A percentile compares a stretch with the other conserved stretches of the same genome.
Conservation (phyloP, 2,888 invertebrate genomes). For the Steinernema hermaphroditum region DNA sequence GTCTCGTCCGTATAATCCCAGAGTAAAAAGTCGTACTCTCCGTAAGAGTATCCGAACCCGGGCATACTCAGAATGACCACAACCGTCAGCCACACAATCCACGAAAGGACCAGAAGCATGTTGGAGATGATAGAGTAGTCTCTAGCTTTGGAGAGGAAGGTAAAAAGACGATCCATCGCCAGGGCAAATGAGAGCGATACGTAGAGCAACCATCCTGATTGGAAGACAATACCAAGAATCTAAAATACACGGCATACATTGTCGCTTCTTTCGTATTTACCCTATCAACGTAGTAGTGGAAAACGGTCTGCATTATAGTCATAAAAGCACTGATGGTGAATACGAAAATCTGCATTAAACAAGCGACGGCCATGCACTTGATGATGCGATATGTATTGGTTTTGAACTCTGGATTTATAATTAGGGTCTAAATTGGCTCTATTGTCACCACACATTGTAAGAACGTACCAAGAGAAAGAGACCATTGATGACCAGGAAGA, state of each 20-base stretch:
- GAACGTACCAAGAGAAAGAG: no score
- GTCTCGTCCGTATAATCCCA: not conserved
- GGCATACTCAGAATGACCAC: no score
- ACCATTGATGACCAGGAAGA: no score
- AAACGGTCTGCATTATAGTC: not conserved
- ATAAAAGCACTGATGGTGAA: no score
- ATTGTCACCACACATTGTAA: no score
- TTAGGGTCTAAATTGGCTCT: not conserved
- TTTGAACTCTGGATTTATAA: not conserved
- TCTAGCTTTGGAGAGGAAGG: no score
- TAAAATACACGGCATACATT: no score
- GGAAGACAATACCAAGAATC: not conserved
- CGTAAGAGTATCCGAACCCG: no score
- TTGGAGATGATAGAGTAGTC: no score
- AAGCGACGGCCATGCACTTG: not conserved
- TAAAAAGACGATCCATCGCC: not conserved
- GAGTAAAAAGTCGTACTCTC: no score
- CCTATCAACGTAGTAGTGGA: not conserved
- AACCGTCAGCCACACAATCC: no score
- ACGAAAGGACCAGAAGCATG: not conserved
- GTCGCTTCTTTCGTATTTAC: no score
- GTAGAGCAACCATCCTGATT: slow-evolving; percentile 2
- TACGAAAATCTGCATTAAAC: not conserved
- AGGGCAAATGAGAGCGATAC: not conserved
- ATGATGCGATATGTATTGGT: not conserved